Evolutionary conservation across 2,113 vertebrate species (phyloP).

Genomic region (Crocuta crocuta): DNA sequence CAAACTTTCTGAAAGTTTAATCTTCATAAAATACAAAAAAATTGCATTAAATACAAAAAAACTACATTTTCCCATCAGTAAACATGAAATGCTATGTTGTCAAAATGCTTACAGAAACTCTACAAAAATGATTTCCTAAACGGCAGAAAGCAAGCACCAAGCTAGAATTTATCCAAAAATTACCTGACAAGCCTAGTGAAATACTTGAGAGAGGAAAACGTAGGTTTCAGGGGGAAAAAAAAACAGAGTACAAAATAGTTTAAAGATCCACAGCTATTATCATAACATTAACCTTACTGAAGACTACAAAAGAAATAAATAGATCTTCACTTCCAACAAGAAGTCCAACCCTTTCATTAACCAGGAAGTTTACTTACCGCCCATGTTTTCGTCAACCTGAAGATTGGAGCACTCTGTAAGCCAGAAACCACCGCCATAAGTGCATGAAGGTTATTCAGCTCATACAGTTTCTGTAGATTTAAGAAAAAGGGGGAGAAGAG

Average conservation of each 20-base stretch:
- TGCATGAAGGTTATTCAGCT: slow-evolving; percentile 98
- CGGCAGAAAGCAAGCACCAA: background rate
- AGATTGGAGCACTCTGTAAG: slow-evolving; percentile 98
- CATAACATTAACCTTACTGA: background rate
- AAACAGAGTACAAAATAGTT: slow-evolving; percentile 10
- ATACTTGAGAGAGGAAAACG: slow-evolving; percentile 41
- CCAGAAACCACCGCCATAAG: slow-evolving; percentile 98
- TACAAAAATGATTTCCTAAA: slow-evolving; percentile 47
- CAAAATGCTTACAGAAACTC: slow-evolving; percentile 22
- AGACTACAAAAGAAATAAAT: background rate
- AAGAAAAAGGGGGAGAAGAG: slow-evolving; percentile 1
- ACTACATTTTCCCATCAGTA: slow-evolving; percentile 73
- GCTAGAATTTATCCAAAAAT: background rate
- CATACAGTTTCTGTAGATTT: slow-evolving; percentile 94
- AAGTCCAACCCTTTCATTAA: slow-evolving; percentile 19
- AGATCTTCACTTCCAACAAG: background rate
- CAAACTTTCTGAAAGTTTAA: slow-evolving; percentile 60
- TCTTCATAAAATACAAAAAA: slow-evolving; percentile 36
- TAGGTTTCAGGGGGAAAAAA: slow-evolving; percentile 26
- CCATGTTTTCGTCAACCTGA: slow-evolving; percentile 98
- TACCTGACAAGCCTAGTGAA: slow-evolving; percentile 60
- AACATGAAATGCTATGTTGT: slow-evolving; percentile 73
- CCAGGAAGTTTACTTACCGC: slow-evolving; percentile 91
- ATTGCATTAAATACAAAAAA: background rate
- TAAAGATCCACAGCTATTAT: slow-evolving; percentile 24